Conservation (phyloP, 2,888 invertebrate species). For the Mongoloraphidia duomilia region DNA sequence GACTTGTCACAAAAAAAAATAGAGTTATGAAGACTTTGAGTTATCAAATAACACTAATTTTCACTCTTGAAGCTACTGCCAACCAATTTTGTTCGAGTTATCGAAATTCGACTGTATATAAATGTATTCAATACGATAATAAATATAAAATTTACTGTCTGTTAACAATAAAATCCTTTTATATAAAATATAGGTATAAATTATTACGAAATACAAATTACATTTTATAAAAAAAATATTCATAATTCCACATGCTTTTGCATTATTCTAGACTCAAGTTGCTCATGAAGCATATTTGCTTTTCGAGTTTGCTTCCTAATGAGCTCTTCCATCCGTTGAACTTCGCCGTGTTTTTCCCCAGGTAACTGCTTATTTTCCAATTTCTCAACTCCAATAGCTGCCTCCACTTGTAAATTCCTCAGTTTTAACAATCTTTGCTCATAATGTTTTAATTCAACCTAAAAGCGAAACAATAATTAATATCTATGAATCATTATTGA, state of each 20-base stretch:
- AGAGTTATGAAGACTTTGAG: no score
- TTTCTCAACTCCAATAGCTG: conserved; percentile 54
- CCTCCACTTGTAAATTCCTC: conserved; percentile 68
- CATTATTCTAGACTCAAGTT: conserved; percentile 63
- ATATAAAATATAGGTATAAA: no score
- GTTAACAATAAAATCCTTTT: no score
- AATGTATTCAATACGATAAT: no score
- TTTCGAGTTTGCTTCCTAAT: conserved; percentile 74
- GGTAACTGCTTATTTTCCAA: conserved; percentile 42
- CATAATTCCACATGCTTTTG: conserved; percentile 63
- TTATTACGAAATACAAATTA: no score
- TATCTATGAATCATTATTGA: no score
- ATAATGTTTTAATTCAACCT: conserved; percentile 76
- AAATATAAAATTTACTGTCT: no score
- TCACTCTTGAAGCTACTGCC: no score
- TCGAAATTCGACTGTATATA: no score
- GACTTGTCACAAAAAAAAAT: no score
- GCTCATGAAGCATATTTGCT: conserved; percentile 71
- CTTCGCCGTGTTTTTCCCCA: conserved; percentile 47
- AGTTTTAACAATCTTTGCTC: conserved; percentile 74
- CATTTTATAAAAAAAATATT: conserved; percentile 16
- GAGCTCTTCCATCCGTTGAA: conserved; percentile 53
- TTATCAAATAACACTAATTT: no score
- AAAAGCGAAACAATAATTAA: conserved; percentile 14
- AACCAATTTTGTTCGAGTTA: no score